Conservation (phyloP, 2,888 invertebrate species). For the Drepanosiphum platanoidis region DNA sequence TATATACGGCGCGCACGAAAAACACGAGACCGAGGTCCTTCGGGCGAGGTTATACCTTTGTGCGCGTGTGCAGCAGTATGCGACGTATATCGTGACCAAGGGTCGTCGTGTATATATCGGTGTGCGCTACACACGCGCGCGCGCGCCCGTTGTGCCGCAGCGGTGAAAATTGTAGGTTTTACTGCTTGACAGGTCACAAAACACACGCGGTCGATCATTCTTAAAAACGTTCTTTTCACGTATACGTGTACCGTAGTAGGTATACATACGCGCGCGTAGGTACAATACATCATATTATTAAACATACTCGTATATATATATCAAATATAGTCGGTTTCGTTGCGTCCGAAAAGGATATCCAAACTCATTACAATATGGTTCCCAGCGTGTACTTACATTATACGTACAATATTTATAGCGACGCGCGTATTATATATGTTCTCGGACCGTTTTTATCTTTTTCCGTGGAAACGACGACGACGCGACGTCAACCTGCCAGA, state of each 20-base stretch:
- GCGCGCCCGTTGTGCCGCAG: no score
- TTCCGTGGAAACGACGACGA: no score
- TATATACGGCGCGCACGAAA: no score
- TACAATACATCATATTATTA: neutral
- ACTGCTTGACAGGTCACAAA: constrained; percentile 40
- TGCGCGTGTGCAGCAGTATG: no score
- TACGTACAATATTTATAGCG: neutral
- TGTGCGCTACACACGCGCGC: no score
- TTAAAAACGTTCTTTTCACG: constrained; percentile 14
- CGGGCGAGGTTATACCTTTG: constrained; percentile 13
- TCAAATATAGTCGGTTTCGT: neutral
- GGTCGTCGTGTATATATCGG: neutral
- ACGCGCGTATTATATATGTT: no score
- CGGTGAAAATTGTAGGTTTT: constrained; percentile 9
- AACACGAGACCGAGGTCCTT: constrained; percentile 22
- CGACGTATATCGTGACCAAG: constrained; percentile 33
- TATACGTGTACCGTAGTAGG: neutral
- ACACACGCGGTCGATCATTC: constrained; percentile 44
- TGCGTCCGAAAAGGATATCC: neutral
- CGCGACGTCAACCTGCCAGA: no score
- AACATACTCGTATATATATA: neutral
- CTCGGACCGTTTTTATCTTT: no score
- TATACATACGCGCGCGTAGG: no score
- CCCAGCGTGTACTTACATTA: neutral
- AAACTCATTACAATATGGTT: no score